These are phyloP conservation scores for Merops nubicus DNA, from an alignment of 2,113 vertebrate species.

Conservation along the genomic window DNA sequence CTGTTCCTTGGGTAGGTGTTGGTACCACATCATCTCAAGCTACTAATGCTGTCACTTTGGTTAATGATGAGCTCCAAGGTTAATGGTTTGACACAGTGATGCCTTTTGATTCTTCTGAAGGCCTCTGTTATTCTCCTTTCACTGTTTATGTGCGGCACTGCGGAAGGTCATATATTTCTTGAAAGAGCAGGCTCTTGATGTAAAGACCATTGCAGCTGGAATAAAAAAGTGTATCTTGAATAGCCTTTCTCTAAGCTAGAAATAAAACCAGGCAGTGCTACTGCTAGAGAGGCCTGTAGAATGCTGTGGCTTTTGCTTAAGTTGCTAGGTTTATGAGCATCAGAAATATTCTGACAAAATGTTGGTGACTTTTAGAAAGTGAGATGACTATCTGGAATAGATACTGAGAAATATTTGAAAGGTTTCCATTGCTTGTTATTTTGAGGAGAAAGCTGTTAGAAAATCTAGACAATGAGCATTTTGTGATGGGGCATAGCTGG, in stretches of 20 bases:
- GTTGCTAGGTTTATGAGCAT: not conserved
- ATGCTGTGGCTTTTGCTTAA: not conserved
- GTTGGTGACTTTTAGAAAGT: not conserved
- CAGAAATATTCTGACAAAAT: not conserved
- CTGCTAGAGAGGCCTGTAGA: not conserved
- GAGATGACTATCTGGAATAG: not conserved
- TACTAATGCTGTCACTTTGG: not conserved
- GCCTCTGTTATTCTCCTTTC: not conserved
- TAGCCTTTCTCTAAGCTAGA: not conserved
- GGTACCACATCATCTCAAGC: not conserved
- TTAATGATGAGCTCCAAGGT: not conserved
- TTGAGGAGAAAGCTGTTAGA: not conserved
- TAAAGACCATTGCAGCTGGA: not conserved
- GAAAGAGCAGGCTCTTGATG: not conserved
- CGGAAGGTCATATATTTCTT: not conserved
- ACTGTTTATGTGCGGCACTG: not conserved
- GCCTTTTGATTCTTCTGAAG: not conserved
- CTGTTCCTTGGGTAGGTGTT: not conserved
- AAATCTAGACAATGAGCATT: not conserved
- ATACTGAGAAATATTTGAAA: not conserved
- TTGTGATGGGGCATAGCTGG: not conserved
- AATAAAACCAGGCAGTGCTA: not conserved
- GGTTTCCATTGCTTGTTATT: not conserved
- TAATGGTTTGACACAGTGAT: not conserved
- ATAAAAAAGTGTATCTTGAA: not conserved